phyloP scores from a whole-genome alignment of 2,797 vertebrate genomes.

The Myotis planiceps region DNA sequence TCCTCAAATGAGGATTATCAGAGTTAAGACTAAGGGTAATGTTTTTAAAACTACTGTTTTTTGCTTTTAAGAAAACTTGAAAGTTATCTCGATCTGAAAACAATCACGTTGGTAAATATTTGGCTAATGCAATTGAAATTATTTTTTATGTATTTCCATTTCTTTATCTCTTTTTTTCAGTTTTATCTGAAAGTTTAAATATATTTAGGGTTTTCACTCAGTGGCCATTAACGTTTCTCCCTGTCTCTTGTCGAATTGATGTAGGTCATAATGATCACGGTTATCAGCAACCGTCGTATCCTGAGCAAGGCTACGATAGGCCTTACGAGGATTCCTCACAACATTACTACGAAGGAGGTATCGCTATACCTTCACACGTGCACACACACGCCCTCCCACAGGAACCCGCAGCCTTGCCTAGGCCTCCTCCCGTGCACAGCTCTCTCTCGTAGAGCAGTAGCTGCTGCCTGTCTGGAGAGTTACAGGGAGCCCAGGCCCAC shows the following conservation, averaged over 20 bases:
- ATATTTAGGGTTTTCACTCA: conserved; percentile 88
- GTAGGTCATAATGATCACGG: conserved; percentile 93
- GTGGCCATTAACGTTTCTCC: conserved; percentile 93
- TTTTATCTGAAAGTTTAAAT: conserved; percentile 89
- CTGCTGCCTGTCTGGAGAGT: conserved; percentile 87
- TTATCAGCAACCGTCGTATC: conserved; percentile 93
- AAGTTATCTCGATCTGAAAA: conserved; percentile 85
- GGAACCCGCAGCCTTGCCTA: conserved; percentile 73
- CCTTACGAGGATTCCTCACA: conserved; percentile 94
- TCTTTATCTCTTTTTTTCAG: conserved; percentile 84
- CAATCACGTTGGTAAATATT: conserved; percentile 86
- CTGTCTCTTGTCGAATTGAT: conserved; percentile 93
- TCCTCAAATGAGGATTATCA: conserved; percentile 75
- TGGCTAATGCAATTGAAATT: conserved; percentile 86
- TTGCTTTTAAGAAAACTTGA: conserved; percentile 77
- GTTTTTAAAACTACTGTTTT: conserved; percentile 85
- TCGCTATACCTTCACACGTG: conserved; percentile 92
- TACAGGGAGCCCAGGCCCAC: conserved; percentile 81
- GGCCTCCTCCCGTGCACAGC: conserved; percentile 82
- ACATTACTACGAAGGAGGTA: conserved; percentile 93
- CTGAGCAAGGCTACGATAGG: conserved; percentile 94
- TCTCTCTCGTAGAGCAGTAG: conserved; percentile 88
- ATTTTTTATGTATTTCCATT: conserved; percentile 89
- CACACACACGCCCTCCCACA: conserved; percentile 83
- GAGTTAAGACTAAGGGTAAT: conserved; percentile 85